Percentiles rank a stretch among this genome's conserved stretches.
phyloP scores from a whole-genome alignment of 2,888 invertebrate species.

The Ischnus inquisitorius region DNA sequence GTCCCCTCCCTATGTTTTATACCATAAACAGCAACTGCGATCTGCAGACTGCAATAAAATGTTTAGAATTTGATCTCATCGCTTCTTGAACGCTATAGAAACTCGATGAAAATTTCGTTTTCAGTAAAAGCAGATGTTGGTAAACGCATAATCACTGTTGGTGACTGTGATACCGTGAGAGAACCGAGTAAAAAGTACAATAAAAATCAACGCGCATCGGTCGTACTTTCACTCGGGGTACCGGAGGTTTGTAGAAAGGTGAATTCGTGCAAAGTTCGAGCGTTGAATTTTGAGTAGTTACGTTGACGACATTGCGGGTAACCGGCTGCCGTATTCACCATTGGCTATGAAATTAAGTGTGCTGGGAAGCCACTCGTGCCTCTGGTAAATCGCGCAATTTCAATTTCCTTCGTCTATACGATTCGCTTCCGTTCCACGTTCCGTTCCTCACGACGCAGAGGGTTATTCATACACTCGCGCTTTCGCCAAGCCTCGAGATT shows the following conservation, averaged over 20 bases:
- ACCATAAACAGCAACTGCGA: too few relatives aligned
- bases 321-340: neutral
- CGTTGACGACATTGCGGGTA: neutral
- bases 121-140: too few relatives aligned
- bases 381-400: constrained; percentile 50
- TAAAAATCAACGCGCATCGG: neutral
- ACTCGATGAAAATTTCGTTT: too few relatives aligned
- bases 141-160: too few relatives aligned
- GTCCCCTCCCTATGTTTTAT: too few relatives aligned
- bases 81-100: too few relatives aligned
- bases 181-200: neutral
- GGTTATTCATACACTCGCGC: neutral
- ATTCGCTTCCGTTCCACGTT: constrained; percentile 10
- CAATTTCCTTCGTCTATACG: constrained; percentile 31
- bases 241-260: constrained; percentile 14
- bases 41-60: too few relatives aligned
- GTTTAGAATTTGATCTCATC: too few relatives aligned
- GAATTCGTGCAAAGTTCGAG: constrained; percentile 15
- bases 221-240: constrained; percentile 36
- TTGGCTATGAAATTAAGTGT: constrained; percentile 35
- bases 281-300: constrained; percentile 40
- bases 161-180: neutral
- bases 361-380: constrained; percentile 19
- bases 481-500: constrained; percentile 4
- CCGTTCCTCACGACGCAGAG: neutral